These are phyloP conservation scores for Larimichthys polyactis DNA, from an alignment of 2,113 vertebrate species.

Conservation along the genomic window DNA sequence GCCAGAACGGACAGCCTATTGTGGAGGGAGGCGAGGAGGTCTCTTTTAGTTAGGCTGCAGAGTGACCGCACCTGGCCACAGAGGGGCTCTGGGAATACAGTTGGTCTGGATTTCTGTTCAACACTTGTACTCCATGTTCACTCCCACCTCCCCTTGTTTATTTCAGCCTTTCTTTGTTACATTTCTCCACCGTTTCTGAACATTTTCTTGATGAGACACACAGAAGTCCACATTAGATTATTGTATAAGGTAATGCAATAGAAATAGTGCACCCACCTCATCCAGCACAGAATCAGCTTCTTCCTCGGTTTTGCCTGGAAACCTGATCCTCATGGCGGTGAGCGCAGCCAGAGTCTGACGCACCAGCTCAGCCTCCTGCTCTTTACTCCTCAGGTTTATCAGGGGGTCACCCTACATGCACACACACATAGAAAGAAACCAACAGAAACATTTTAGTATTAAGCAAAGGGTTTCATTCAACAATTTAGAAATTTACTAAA, in stretches of 20 bases:
- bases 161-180: neutral
- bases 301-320: conserved; percentile 95
- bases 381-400: conserved; percentile 90
- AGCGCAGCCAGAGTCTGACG: conserved; percentile 91
- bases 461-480: neutral
- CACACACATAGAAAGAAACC: conserved; percentile 15
- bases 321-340: conserved; percentile 93
- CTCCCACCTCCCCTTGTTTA: neutral
- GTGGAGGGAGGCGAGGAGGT: conserved; percentile 53
- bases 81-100: conserved; percentile 55
- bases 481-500: neutral
- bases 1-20: conserved; percentile 52
- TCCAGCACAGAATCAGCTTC: conserved; percentile 93
- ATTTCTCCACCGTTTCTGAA: neutral
- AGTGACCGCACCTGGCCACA: conserved; percentile 54
- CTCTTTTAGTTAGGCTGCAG: conserved; percentile 59
- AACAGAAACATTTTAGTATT: neutral
- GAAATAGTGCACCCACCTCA: conserved; percentile 86
- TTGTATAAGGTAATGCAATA: neutral
- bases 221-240: neutral
- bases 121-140: neutral
- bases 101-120: neutral
- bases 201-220: neutral
- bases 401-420: conserved; percentile 88
- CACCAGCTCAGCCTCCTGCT: conserved; percentile 92